Evolutionary conservation across 2,113 vertebrate genomes (phyloP).

Genomic region (Plectropomus leopardus): DNA sequence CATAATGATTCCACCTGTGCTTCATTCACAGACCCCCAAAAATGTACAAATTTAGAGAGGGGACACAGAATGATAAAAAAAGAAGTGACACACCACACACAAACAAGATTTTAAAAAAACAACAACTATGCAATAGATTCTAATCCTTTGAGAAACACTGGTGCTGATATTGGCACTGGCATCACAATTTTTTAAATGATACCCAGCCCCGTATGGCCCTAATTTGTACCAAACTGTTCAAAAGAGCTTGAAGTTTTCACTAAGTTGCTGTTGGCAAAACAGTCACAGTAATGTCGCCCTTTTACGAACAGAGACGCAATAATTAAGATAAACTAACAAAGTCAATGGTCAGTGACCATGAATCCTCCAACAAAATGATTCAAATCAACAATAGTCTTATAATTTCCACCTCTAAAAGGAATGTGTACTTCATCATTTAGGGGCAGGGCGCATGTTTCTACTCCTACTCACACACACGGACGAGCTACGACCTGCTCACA

Average conservation of each 20-base stretch:
- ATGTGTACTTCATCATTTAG: slow-evolving; percentile 29
- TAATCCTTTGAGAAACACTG: too few relatives aligned
- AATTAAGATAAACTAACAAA: neutral
- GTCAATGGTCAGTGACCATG: neutral
- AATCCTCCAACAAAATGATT: neutral
- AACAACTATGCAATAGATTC: too few relatives aligned
- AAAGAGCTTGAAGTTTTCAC: neutral
- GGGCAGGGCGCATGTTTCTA: slow-evolving; percentile 27
- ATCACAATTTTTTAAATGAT: too few relatives aligned
- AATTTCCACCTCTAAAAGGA: slow-evolving; percentile 19
- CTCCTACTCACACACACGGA: slow-evolving; percentile 18
- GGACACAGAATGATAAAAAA: too few relatives aligned
- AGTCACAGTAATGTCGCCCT: neutral
- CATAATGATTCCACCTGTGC: too few relatives aligned
- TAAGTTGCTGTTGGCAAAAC: neutral
- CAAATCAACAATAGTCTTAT: neutral
- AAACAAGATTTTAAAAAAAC: too few relatives aligned
- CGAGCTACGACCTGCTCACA: slow-evolving; percentile 60
- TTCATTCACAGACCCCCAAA: too few relatives aligned
- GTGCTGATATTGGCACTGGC: too few relatives aligned
- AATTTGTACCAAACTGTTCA: neutral
- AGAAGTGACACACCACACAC: too few relatives aligned
- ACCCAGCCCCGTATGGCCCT: neutral
- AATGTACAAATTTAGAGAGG: too few relatives aligned
- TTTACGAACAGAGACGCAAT: neutral